phyloP scores from a whole-genome alignment of 2,888 invertebrate species.

The Lydus trimaculatus region DNA sequence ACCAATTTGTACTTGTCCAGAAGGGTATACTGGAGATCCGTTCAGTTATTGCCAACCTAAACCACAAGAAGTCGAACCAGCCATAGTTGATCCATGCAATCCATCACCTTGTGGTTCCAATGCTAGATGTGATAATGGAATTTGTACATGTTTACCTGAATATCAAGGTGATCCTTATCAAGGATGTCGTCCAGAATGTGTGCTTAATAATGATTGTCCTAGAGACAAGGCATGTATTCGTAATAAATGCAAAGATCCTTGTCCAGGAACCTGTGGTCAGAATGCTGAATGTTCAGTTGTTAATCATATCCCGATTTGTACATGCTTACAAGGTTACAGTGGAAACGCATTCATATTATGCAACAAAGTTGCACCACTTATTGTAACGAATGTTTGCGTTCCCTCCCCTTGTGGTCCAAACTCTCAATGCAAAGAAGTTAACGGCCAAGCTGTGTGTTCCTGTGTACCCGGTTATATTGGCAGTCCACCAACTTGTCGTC shows the following conservation, averaged over 20 bases:
- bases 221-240: constrained; percentile 74
- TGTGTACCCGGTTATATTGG: constrained; percentile 74
- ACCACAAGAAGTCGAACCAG: constrained; percentile 43
- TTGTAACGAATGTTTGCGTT: constrained; percentile 48
- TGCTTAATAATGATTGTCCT: constrained; percentile 75
- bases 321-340: constrained; percentile 72
- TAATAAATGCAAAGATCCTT: constrained; percentile 75
- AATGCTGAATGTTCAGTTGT: constrained; percentile 77
- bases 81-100: constrained; percentile 64
- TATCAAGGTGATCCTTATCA: constrained; percentile 77
- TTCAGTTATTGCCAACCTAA: constrained; percentile 59
- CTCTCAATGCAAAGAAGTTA: constrained; percentile 72
- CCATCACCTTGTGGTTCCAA: constrained; percentile 74
- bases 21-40: constrained; percentile 71
- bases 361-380: constrained; percentile 47
- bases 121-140: constrained; percentile 69
- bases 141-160: constrained; percentile 73
- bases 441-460: constrained; percentile 74
- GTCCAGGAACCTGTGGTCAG: constrained; percentile 78
- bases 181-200: constrained; percentile 76
- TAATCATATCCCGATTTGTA: constrained; percentile 80
- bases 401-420: constrained; percentile 77
- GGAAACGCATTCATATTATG: constrained; percentile 79
- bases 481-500: constrained; percentile 75
- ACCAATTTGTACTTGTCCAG: constrained; percentile 75